Evolutionary conservation across 2,888 invertebrate species (phyloP), one percentile per base, ranked within the genome.

Genomic region (Drosophila cracens): DNA sequence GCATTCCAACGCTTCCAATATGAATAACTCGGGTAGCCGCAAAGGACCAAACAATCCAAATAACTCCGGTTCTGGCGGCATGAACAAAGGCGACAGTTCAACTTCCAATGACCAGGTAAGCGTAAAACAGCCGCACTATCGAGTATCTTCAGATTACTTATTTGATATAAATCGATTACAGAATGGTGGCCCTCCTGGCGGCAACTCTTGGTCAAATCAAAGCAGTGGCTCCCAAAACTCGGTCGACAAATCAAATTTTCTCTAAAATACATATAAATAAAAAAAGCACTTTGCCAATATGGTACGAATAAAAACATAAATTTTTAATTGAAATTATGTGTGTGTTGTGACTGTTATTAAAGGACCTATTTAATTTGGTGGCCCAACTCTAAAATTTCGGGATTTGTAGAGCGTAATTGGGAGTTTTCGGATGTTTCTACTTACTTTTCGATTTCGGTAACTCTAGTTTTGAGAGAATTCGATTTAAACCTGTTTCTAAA

Each of bases 131-230:
- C 25, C 31, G 6, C 4, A 52, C 31, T 31, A n/a, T 4, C 8
- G 13, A 7, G 16, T 29, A 29, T 8, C 5, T 18, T 29, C 29
- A 11, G 10, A 16, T 38, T 21, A 29, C 33, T 33, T 1, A 43
- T 51, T n/a, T n/a, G 6, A n/a, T 27, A 8, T 48, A 7, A 31
- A 27, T 36, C 2, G 29, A 29, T 79, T 82, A 1, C 66, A 88
- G 87, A 88, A 90, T 53, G 90, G 89, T 25, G 74, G 81, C 33
- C 54, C 74, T 10, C 64, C 75, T 25, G 70, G 73, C 10, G 70
- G 72, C 16, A 91, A 87, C 57, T 80, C 91, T 25, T 90, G 90
- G 90, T 90, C 91, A 25, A 87, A 91, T 74, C 91, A 91, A 60
- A 86, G 83, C 79, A 90, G 89, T 57, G 87, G 89, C 52, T 89